Evolutionary conservation across 2,113 vertebrate species (phyloP), one percentile per base, ranked within the genome.

Genomic region (Nothobranchius kuhntae): DNA sequence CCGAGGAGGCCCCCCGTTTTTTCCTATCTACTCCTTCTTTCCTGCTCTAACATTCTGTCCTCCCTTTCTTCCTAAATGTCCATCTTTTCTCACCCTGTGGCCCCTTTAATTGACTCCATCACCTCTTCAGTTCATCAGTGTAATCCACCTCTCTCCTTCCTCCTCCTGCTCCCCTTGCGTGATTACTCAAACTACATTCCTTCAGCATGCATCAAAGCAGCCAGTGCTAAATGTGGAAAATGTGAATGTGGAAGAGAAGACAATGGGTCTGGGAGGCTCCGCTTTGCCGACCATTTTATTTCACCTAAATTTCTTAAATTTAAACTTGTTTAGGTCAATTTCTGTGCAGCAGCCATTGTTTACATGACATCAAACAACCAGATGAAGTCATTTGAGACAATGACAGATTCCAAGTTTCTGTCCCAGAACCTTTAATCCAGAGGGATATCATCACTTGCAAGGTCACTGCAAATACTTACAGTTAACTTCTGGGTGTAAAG

Each of bases 151-250:
- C 80, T 65, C 71, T 70, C 71, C 58, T 64, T 54, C 73, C 54
- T 45, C 57, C 70, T 50, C 56, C 53, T 2, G 0, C 55, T 54
- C 61, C 61, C 65, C 56, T 35, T 44, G 46, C 53, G 65, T 88
- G 81, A 92, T 90, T 90, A 85, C 85, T 91, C 85, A 87, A 82
- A 55, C 86, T 69, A 71, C 88, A 91, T 92, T 92, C 90, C 84
- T 89, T 57, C 65, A 68, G 68, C 81, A 85, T 86, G 86, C 83
- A 90, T 92, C 91, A 92, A 92, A 92, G 87, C 74, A 71, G 84
- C 84, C 83, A 65, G 65, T 73, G 81, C 78, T 86, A 91, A 92
- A 93, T 91, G 89, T 93, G 91, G 92, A 93, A 92, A 92, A 93
- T 87, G 72, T 92, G 89, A 93, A 89, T 78, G 73, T 72, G 77